phyloP scores from a whole-genome alignment of 2,888 invertebrate genomes.

The Torymus texanus region DNA sequence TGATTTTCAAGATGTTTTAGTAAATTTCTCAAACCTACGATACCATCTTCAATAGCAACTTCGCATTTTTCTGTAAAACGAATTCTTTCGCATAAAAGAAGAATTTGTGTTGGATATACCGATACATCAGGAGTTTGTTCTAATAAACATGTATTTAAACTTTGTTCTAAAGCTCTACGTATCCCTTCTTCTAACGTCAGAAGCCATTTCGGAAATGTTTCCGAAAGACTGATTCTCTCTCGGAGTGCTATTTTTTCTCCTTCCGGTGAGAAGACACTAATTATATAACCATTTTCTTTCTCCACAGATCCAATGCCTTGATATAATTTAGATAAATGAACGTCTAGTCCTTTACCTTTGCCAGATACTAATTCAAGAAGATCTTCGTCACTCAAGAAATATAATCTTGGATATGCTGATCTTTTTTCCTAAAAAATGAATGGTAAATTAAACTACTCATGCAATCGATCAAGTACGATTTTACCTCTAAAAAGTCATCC shows the following conservation, averaged over 20 bases:
- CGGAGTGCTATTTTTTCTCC: conserved; percentile 79
- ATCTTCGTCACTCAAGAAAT: conserved; percentile 98
- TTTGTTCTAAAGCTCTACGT: conserved; percentile 76
- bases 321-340: conserved; percentile 96
- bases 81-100: conserved; percentile 69
- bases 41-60: conserved; percentile 64
- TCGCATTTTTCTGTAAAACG: conserved; percentile 72
- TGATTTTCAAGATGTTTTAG: conserved; percentile 77
- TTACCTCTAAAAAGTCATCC: conserved; percentile 93
- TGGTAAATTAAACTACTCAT: conserved; percentile 77
- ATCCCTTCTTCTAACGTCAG: conserved; percentile 88
- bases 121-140: conserved; percentile 67
- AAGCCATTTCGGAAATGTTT: conserved; percentile 82
- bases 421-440: conserved; percentile 86
- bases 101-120: conserved; percentile 70
- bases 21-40: conserved; percentile 73
- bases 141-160: conserved; percentile 67
- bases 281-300: conserved; percentile 78
- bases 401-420: conserved; percentile 94
- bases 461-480: conserved; percentile 76
- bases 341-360: conserved; percentile 79
- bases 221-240: conserved; percentile 70
- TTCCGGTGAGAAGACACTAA: conserved; percentile 80
- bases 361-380: conserved; percentile 90
- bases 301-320: conserved; percentile 90